Percentiles rank a stretch among this genome's conserved stretches.
Conservation (phyloP, 1,140 invertebrate genomes). For the Zaprionus camerounensis region DNA sequence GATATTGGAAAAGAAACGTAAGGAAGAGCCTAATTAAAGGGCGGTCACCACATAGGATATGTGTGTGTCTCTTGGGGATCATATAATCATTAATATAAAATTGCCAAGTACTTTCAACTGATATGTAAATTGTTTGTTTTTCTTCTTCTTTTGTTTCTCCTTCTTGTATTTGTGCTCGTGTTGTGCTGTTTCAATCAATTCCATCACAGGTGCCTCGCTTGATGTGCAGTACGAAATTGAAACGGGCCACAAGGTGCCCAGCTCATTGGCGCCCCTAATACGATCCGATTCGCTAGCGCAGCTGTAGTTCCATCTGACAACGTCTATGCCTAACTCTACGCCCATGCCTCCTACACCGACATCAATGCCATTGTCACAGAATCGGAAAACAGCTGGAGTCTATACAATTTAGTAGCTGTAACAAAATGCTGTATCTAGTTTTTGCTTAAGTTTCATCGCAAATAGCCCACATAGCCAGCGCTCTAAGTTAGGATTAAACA, state of each 20-base stretch:
- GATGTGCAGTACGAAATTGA: conserved; percentile 92
- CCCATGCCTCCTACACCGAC: conserved; percentile 29
- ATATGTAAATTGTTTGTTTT: conserved; percentile 21
- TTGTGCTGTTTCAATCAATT: neutral
- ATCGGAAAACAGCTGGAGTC: conserved; percentile 47
- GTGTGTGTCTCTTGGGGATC: conserved; percentile 6
- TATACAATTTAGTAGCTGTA: conserved; percentile 61
- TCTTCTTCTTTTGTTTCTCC: conserved; percentile 2
- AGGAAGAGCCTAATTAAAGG: conserved; percentile 35
- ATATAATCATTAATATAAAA: conserved; percentile 17
- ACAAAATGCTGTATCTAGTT: conserved; percentile 78
- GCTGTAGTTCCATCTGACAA: conserved; percentile 85
- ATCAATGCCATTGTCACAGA: conserved; percentile 27
- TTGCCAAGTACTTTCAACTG: conserved; percentile 31
- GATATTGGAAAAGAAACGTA: conserved; percentile 84
- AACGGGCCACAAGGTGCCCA: conserved; percentile 89
- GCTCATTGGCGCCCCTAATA: conserved; percentile 92
- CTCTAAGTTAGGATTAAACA: conserved; percentile 47
- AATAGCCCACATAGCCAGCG: conserved; percentile 37
- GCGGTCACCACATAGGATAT: conserved; percentile 12
- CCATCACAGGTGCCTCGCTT: conserved; percentile 87
- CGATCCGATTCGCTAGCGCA: conserved; percentile 89
- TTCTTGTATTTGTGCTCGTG: conserved; percentile 11
- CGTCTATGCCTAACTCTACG: conserved; percentile 29
- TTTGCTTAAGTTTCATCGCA: conserved; percentile 62